Percentiles rank a stretch among this genome's conserved stretches.
phyloP scores from a whole-genome alignment of 2,113 vertebrate species.

The Fregetta grallaria region DNA sequence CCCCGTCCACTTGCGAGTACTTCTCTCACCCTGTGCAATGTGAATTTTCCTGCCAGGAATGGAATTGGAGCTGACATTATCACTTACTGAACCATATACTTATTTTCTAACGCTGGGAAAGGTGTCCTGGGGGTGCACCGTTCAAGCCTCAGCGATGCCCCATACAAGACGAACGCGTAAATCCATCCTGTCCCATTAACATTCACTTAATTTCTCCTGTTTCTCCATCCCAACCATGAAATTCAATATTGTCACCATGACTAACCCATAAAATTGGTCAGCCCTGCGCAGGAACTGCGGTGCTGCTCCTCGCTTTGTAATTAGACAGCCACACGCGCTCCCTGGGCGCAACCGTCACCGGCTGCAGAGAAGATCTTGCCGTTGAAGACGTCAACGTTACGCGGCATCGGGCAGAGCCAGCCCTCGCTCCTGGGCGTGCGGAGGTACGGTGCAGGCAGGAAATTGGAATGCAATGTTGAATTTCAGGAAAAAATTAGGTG shows the following conservation, averaged over 20 bases:
- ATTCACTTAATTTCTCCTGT: neutral
- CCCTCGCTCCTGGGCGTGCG: accelerated
- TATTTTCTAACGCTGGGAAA: neutral
- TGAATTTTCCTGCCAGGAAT: neutral
- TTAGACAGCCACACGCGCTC: accelerated
- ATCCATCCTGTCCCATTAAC: neutral
- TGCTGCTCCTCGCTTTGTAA: neutral
- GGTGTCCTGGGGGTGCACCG: accelerated
- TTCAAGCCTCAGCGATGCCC: neutral
- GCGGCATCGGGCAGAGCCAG: neutral
- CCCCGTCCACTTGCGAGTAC: neutral
- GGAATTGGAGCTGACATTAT: neutral
- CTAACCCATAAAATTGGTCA: neutral
- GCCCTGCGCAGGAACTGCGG: neutral
- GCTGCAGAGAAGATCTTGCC: neutral
- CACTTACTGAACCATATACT: neutral
- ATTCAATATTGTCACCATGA: neutral
- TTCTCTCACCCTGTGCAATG: accelerated
- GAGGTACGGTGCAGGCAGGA: neutral
- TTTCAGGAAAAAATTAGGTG: neutral
- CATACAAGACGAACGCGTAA: accelerated
- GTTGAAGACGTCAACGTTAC: accelerated
- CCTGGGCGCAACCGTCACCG: accelerated
- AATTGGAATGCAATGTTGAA: neutral
- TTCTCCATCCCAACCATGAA: neutral